These are phyloP conservation scores for Leptinotarsa undecemlineata DNA, from an alignment of 1,140 invertebrate genomes.

Conservation along the genomic window DNA sequence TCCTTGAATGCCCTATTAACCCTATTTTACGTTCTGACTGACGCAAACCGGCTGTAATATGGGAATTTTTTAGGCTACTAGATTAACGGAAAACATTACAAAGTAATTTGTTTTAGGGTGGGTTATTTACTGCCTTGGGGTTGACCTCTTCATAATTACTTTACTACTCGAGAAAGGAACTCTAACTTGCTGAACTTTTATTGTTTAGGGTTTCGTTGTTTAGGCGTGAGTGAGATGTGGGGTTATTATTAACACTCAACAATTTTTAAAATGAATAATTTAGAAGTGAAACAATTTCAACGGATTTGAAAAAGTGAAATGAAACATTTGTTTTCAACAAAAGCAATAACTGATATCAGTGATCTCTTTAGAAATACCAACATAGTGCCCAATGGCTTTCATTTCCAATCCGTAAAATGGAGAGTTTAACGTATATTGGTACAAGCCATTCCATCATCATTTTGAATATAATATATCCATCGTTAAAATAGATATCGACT, in stretches of 20 bases:
- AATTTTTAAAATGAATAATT: too few species aligned
- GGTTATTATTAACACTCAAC: neutral
- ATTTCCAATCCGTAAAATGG: too few species aligned
- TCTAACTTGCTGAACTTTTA: neutral
- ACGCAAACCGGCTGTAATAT: neutral
- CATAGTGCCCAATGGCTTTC: too few species aligned
- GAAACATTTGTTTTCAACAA: too few species aligned
- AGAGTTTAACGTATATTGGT: too few species aligned
- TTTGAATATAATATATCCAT: too few species aligned
- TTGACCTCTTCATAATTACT: neutral
- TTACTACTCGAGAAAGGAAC: neutral
- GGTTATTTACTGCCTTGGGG: slow-evolving; percentile 13
- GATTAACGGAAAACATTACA: neutral
- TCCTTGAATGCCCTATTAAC: neutral
- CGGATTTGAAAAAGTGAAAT: too few species aligned
- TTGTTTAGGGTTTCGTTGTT: neutral
- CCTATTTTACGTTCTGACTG: neutral
- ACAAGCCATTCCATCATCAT: too few species aligned
- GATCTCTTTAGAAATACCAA: too few species aligned
- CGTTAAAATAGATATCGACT: too few species aligned
- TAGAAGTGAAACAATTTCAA: too few species aligned
- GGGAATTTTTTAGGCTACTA: neutral
- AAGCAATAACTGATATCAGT: too few species aligned
- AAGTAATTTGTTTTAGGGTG: slow-evolving; percentile 12
- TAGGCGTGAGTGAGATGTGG: neutral